Evolutionary conservation across 2,113 vertebrate genomes (phyloP), one percentile per base, ranked within the genome.

Genomic region (Grammomys dolichurus): DNA sequence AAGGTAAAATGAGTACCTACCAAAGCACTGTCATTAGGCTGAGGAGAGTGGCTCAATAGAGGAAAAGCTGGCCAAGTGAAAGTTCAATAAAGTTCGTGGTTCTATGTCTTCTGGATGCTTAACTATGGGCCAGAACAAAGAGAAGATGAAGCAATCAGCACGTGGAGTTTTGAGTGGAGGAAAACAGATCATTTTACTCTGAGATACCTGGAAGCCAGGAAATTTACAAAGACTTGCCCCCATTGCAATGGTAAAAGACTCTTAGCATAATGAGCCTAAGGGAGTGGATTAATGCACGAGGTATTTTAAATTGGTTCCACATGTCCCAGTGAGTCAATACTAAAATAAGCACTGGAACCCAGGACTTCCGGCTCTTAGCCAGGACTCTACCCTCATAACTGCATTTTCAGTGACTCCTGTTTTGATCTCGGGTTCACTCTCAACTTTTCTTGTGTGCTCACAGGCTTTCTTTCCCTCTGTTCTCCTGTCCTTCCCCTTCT

Each of bases 301-400:
- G 14, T 40, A 87, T 77, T 89, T 93, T 67, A 65, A 97, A 96
- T 93, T 91, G 75, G 28, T 90, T 87, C 96, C 91, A 40, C 65
- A 63, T 96, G 95, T 93, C 90, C 85, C 76, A 67, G 0, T 89
- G 82, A 96, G 91, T 96, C 89, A 96, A 48, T 72, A 54, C 51
- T 63, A 76, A 93, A 97, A 75, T 81, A 72, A 94, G 19, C 56
- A 95, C 86, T 95, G 69, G 96, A 95, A 95, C 92, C 92, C 84
- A 65, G 77, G 36, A 93, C 87, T 95, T 76, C 48, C 92, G 92
- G 87, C 84, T 82, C 46, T 20, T 5, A 76, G 87, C 94, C 89
- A 89, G 58, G 48, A n/a, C 26, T 91, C 93, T 95, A 14, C 86
- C 91, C 91, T 89, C 73, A 65, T 56, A 86, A 73, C 89, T 54